These are phyloP conservation scores for Triplophysa siluroides DNA, from an alignment of 2,113 vertebrate genomes.

Conservation along the genomic window DNA sequence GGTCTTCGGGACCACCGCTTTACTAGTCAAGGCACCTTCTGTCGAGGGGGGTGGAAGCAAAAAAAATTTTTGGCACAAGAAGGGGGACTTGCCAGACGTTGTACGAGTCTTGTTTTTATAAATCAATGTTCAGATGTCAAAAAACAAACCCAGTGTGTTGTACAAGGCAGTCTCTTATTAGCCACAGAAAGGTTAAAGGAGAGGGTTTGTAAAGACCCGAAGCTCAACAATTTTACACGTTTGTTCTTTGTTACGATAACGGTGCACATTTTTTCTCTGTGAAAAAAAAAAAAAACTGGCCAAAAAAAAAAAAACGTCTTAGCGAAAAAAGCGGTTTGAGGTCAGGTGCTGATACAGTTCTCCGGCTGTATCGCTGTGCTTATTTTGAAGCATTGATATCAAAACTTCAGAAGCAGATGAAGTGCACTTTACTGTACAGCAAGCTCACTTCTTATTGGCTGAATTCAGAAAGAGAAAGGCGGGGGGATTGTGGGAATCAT, in stretches of 20 bases:
- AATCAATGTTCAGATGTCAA: conserved; percentile 27
- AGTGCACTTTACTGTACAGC: conserved; percentile 77
- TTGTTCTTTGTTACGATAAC: conserved; percentile 25
- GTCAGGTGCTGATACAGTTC: conserved; percentile 43
- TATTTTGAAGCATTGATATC: conserved; percentile 68
- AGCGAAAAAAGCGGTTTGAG: conserved; percentile 29
- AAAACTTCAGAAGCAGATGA: conserved; percentile 57
- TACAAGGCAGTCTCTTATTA: conserved; percentile 33
- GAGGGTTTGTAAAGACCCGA: conserved; percentile 20
- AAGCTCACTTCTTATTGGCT: conserved; percentile 27
- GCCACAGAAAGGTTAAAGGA: conserved; percentile 22
- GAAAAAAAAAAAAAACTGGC: conserved; percentile 30
- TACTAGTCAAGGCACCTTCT: conserved; percentile 37
- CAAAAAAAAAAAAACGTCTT: conserved; percentile 17
- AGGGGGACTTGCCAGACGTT: conserved; percentile 17
- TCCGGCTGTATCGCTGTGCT: conserved; percentile 60
- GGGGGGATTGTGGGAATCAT: conserved; percentile 38
- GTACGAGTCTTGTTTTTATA: conserved; percentile 26
- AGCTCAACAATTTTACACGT: conserved; percentile 26
- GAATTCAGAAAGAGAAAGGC: conserved; percentile 18
- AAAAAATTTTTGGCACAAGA: conserved; percentile 51
- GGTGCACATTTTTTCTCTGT: conserved; percentile 41
- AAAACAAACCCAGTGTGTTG: conserved; percentile 18
- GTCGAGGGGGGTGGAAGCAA: conserved; percentile 16
- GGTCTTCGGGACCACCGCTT: conserved; percentile 35